Base-by-base conservation (phyloP, 2,113 vertebrate species). In the Myiozetetes cayanensis region DNA sequence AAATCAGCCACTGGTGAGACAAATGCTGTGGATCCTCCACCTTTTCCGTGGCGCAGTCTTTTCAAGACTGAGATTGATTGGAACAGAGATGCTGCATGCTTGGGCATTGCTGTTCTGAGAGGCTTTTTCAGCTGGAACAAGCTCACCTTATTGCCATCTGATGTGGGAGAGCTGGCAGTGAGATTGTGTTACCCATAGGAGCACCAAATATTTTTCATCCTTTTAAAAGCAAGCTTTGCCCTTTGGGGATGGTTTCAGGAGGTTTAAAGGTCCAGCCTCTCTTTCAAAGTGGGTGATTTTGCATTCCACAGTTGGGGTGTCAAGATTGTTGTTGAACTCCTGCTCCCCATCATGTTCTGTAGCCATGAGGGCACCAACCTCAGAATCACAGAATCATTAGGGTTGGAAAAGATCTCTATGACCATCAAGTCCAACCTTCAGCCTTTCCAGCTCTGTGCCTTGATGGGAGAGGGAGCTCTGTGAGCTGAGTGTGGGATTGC, bases 401-500 rank as follows among this genome's bases (percentile, higher is more conserved):
- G 30, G 44, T 24, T 35, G 56, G 49, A 49, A 77, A 71, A 90
- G 22, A 41, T 41, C 12, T 70, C 9, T 10, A 23, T 25, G 41
- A 9, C 31, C 56, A 37, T 16, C 3, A 6, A 35, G 55, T 43
- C 14, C 35, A 16, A 9, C 50, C 44, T 47, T 7, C 50, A 46
- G 4, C 61, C 24, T 50, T 67, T 53, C n/a, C 79, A 74, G 35
- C 39, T 70, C 47, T 18, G 21, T 2, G 1, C 43, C 72, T 87
- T 6, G 0, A 14, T 70, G 72, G 9, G 25, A 70, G 52, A 89
- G 79, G 61, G 56, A 80, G 55, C 68, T 66, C 63, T 41, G 23
- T 66, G 71, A 92, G 23, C 39, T 0, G 0, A 41, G 9, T 9
- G 19, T 8, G 43, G 47, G 35, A 35, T 43, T 0, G 2, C 61